Evolutionary conservation across 2,113 vertebrate genomes (phyloP).

Genomic region (Rafetus swinhoei): DNA sequence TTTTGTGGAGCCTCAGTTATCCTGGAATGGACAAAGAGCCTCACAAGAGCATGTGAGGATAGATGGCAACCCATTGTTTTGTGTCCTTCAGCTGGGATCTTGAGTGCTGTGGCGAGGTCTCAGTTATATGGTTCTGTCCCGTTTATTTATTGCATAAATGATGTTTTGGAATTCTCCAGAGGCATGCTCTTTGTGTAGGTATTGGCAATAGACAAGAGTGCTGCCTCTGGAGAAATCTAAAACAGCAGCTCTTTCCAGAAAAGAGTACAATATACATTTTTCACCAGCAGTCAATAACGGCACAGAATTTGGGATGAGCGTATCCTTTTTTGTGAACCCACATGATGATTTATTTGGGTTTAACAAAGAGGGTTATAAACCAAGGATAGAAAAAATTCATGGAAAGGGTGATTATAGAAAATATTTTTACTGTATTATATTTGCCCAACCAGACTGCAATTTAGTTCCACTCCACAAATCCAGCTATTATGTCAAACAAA

Average conservation of each 20-base stretch:
- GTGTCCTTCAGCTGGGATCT: constrained; percentile 19
- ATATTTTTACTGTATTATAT: accelerated
- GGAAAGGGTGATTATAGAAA: neutral
- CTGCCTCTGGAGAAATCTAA: neutral
- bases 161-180: neutral
- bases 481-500: accelerated
- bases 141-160: neutral
- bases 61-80: constrained; percentile 14
- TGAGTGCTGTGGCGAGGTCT: neutral
- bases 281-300: neutral
- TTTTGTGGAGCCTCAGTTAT: neutral
- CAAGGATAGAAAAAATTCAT: neutral
- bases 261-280: accelerated
- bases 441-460: neutral
- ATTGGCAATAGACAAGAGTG: neutral
- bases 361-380: accelerated
- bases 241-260: neutral
- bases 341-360: neutral
- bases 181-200: neutral
- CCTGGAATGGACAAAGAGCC: neutral
- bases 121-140: neutral
- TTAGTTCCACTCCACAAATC: neutral
- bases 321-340: neutral
- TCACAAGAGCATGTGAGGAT: constrained; percentile 14
- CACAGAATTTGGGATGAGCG: neutral